phyloP scores from a whole-genome alignment of 2,113 vertebrate species.

The Cercopithecus mona region DNA sequence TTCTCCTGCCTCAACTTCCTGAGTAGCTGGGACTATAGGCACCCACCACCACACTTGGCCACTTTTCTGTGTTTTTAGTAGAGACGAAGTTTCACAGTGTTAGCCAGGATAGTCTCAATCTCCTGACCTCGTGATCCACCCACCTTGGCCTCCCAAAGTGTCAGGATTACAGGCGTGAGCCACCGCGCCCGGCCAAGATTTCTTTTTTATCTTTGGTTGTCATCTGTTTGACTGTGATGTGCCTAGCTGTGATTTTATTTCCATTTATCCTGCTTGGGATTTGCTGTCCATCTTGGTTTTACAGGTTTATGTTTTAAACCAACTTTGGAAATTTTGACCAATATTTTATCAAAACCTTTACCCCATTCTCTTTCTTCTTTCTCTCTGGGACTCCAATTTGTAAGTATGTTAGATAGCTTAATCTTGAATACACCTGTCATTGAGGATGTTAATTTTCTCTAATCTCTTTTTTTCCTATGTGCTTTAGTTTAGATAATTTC shows the following conservation, averaged over 20 bases:
- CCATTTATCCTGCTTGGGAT: neutral
- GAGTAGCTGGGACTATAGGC: no score
- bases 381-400: neutral
- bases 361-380: neutral
- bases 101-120: no score
- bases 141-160: no score
- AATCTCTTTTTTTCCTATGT: neutral
- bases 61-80: no score
- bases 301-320: neutral
- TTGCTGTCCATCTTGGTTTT: neutral
- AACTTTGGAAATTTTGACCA: neutral
- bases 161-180: no score
- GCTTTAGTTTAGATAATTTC: neutral
- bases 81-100: no score
- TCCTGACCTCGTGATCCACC: no score
- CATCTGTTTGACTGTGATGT: neutral
- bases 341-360: neutral
- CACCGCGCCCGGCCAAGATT: accelerated
- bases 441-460: neutral
- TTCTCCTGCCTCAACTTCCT: no score
- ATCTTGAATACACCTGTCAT: neutral
- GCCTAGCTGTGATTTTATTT: neutral
- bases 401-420: neutral
- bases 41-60: no score
- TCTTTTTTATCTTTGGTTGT: neutral